Percentiles rank a stretch among this genome's conserved stretches.
These are phyloP conservation scores for Pardalotus punctatus DNA, from an alignment of 2,113 vertebrate genomes.

Conservation along the genomic window DNA sequence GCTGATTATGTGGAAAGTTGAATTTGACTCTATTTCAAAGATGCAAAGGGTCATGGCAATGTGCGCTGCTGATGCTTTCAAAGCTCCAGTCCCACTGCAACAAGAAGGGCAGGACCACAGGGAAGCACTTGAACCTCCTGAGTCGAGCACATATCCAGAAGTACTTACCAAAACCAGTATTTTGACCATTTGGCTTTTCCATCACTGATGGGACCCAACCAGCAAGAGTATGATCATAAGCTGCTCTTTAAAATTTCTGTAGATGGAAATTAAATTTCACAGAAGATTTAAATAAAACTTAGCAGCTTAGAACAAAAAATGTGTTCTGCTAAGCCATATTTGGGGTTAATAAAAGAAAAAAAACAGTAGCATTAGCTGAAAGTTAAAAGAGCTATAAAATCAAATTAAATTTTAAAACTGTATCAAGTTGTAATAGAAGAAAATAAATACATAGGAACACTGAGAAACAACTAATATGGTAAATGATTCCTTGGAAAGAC, in stretches of 20 bases:
- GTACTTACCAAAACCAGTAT: rapidly evolving
- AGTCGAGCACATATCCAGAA: not conserved
- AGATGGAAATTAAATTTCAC: not conserved
- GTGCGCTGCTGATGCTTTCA: not conserved
- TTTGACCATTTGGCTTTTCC: not conserved
- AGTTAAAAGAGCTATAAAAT: not conserved
- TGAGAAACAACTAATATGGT: not conserved
- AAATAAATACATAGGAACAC: not conserved
- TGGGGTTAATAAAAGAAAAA: not conserved
- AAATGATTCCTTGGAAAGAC: not conserved
- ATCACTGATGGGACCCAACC: not conserved
- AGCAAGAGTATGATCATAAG: not conserved
- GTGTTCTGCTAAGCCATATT: not conserved
- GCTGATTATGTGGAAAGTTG: not conserved
- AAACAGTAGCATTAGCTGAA: not conserved
- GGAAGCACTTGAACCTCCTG: not conserved
- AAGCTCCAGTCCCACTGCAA: not conserved
- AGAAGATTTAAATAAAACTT: not conserved
- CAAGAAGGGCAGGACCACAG: not conserved
- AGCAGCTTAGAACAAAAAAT: not conserved
- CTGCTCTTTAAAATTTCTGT: not conserved
- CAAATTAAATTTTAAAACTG: not conserved
- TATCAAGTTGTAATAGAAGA: not conserved
- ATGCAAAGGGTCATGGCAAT: not conserved
- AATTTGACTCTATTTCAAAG: not conserved